Conservation (phyloP, 2,888 invertebrate species). For the Aphidoletes aphidimyza region DNA sequence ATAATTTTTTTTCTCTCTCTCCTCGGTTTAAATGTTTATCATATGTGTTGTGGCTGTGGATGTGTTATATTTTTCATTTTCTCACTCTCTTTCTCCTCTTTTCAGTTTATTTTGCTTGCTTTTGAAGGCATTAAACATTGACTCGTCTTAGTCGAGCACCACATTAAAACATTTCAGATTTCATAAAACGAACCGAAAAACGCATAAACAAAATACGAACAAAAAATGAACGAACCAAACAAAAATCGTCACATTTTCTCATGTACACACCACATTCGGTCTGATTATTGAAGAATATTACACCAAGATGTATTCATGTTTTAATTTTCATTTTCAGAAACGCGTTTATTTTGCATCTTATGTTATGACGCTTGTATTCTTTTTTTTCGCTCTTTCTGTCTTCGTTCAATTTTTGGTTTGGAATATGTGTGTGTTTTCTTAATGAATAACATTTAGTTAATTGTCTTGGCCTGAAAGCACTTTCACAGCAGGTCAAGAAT, state of each 20-base stretch:
- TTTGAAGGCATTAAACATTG: background rate
- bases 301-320: background rate
- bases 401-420: background rate
- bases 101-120: background rate
- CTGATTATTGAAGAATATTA: background rate
- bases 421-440: background rate
- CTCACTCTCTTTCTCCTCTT: too few relatives aligned
- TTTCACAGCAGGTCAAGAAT: too few relatives aligned
- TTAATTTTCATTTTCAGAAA: conserved; percentile 9
- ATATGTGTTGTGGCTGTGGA: background rate
- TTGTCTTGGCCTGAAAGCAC: too few relatives aligned
- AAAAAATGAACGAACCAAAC: background rate
- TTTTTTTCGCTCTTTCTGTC: background rate
- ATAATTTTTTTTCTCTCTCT: background rate
- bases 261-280: background rate
- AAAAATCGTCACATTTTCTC: background rate
- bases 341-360: conserved; percentile 30
- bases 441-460: too few relatives aligned
- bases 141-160: conserved; percentile 2
- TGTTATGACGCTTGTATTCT: too few relatives aligned
- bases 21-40: conserved; percentile 19
- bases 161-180: conserved; percentile 10
- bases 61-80: background rate
- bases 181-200: background rate
- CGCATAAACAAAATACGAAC: background rate